Conservation (phyloP, 2,888 invertebrate genomes). For the Cecidostiba fungosa region DNA sequence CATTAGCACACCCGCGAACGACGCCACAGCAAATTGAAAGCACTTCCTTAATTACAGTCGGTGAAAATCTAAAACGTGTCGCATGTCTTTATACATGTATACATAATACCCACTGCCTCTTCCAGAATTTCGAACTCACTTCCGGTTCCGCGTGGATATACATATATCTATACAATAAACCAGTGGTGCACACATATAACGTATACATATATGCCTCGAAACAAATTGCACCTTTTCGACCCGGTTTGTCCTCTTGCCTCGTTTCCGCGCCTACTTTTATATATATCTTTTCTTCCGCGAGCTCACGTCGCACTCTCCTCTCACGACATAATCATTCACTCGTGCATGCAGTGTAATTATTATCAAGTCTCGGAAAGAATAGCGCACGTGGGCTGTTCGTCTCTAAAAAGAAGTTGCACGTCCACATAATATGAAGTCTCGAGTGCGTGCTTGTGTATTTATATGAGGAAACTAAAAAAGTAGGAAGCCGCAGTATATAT, state of each 20-base stretch:
- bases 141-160: neutral
- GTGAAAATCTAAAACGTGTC: neutral
- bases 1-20: neutral
- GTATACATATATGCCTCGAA: neutral
- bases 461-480: no score
- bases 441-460: no score
- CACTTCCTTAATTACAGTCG: neutral
- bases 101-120: neutral
- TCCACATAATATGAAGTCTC: no score
- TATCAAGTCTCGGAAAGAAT: neutral
- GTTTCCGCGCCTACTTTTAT: neutral
- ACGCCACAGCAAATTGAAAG: neutral
- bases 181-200: no score
- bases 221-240: constrained; percentile 35
- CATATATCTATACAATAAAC: neutral
- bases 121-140: neutral
- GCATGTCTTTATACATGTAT: neutral
- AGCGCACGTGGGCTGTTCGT: neutral
- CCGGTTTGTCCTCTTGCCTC: neutral
- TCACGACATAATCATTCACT: constrained; percentile 17
- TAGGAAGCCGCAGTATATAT: neutral
- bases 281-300: neutral
- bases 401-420: neutral
- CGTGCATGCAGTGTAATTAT: neutral
- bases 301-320: neutral